Percentiles rank a stretch among this genome's conserved stretches.
Evolutionary conservation across 2,113 vertebrate genomes (phyloP).

Genomic region (Nothobranchius furzeri): DNA sequence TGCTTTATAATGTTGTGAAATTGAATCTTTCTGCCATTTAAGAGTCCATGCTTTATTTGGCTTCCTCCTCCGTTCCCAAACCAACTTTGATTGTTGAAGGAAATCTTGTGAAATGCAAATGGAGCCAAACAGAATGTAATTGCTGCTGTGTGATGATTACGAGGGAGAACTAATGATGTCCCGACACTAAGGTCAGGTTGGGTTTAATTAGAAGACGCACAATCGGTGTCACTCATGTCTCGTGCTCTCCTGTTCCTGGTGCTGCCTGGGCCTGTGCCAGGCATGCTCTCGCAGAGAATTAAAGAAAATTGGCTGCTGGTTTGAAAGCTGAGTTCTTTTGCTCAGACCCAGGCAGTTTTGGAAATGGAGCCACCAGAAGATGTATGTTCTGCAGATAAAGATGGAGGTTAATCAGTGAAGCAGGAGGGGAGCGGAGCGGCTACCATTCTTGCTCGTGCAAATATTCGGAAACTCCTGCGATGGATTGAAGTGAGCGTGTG

Average conservation of each 20-base stretch:
- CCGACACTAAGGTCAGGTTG: slow-evolving; percentile 94
- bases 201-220: slow-evolving; percentile 97
- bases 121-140: slow-evolving; percentile 90
- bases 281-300: slow-evolving; percentile 80
- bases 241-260: slow-evolving; percentile 70
- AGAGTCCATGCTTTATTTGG: slow-evolving; percentile 42
- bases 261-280: slow-evolving; percentile 86
- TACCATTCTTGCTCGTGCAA: slow-evolving; percentile 16
- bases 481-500: slow-evolving; percentile 13
- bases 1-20: slow-evolving; percentile 32
- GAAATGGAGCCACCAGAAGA: slow-evolving; percentile 51
- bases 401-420: slow-evolving; percentile 59
- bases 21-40: slow-evolving; percentile 23
- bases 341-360: slow-evolving; percentile 67
- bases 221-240: slow-evolving; percentile 92
- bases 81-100: slow-evolving; percentile 71
- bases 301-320: slow-evolving; percentile 86
- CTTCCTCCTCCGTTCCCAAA: slow-evolving; percentile 44
- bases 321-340: slow-evolving; percentile 73
- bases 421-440: slow-evolving; percentile 45
- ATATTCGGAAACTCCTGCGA: slow-evolving; percentile 15
- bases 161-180: slow-evolving; percentile 94
- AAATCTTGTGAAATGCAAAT: slow-evolving; percentile 88
- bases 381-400: slow-evolving; percentile 51
- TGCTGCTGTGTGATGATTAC: slow-evolving; percentile 90